Conservation (phyloP, 2,113 vertebrate species). For the Maccullochella peelii region DNA sequence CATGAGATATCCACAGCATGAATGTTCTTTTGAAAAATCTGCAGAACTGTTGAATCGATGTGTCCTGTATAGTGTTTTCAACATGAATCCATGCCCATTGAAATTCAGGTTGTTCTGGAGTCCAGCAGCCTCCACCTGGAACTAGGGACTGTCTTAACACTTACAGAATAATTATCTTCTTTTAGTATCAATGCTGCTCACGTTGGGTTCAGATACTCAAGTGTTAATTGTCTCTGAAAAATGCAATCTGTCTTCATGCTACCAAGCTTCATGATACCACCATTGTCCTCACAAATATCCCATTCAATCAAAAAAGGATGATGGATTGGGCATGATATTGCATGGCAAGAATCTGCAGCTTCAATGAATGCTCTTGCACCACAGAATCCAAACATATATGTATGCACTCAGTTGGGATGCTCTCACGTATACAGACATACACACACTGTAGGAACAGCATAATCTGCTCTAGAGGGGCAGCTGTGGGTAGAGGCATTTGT, state of each 20-base stretch:
- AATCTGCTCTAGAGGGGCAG: constrained; percentile 61
- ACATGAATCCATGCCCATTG: not conserved
- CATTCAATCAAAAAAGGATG: constrained; percentile 27
- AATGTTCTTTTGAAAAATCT: constrained; percentile 19
- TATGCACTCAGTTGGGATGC: constrained; percentile 3
- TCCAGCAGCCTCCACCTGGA: not conserved
- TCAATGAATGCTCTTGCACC: not conserved
- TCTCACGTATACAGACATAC: constrained; percentile 3
- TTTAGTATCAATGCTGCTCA: not conserved
- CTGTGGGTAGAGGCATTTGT: constrained; percentile 75
- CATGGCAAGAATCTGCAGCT: constrained; percentile 7
- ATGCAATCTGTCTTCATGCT: too few species aligned
- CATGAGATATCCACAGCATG: constrained; percentile 16
- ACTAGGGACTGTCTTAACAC: not conserved
- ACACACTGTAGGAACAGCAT: constrained; percentile 24
- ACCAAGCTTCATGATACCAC: constrained; percentile 15
- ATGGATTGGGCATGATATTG: constrained; percentile 3
- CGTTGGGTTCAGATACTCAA: not conserved
- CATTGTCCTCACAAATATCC: constrained; percentile 38
- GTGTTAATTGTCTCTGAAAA: not conserved
- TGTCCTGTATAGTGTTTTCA: constrained; percentile 15
- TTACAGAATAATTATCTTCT: not conserved
- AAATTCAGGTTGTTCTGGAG: constrained; percentile 22
- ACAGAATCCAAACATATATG: constrained; percentile 8
- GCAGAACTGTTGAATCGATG: constrained; percentile 18